phyloP scores from a whole-genome alignment of 1,140 invertebrate genomes.

The Zaprionus ghesquierei region DNA sequence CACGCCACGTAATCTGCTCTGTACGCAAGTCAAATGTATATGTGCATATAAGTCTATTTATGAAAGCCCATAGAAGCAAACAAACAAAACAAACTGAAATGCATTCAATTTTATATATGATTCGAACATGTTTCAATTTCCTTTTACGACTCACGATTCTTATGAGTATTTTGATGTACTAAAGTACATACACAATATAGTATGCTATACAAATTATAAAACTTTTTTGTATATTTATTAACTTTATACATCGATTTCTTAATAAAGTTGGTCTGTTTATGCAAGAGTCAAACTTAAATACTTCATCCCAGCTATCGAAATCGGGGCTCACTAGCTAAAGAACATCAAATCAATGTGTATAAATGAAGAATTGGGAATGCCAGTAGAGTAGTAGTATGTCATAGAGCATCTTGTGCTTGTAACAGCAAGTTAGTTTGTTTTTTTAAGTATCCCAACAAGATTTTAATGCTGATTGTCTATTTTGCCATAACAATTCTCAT shows the following conservation, averaged over 20 bases:
- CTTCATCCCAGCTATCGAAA: not conserved
- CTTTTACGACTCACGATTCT: slow-evolving; percentile 10
- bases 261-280: slow-evolving; percentile 11
- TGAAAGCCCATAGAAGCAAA: not conserved
- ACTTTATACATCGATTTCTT: not conserved
- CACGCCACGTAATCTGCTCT: slow-evolving; percentile 19
- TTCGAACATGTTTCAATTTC: slow-evolving; percentile 82
- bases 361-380: not conserved
- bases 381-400: not conserved
- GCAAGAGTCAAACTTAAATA: not conserved
- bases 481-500: slow-evolving; percentile 61
- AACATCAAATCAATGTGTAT: not conserved
- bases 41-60: slow-evolving; percentile 1
- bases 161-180: slow-evolving; percentile 21
- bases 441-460: slow-evolving; percentile 30
- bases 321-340: not conserved
- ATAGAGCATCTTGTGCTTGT: slow-evolving; percentile 3
- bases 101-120: slow-evolving; percentile 36
- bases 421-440: slow-evolving; percentile 55
- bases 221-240: slow-evolving; percentile 11
- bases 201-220: not conserved
- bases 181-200: slow-evolving; percentile 5
- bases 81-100: slow-evolving; percentile 8
- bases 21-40: not conserved
- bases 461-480: slow-evolving; percentile 50